Evolutionary conservation across 2,113 vertebrate species (phyloP).

Genomic region (Silurus glanis): DNA sequence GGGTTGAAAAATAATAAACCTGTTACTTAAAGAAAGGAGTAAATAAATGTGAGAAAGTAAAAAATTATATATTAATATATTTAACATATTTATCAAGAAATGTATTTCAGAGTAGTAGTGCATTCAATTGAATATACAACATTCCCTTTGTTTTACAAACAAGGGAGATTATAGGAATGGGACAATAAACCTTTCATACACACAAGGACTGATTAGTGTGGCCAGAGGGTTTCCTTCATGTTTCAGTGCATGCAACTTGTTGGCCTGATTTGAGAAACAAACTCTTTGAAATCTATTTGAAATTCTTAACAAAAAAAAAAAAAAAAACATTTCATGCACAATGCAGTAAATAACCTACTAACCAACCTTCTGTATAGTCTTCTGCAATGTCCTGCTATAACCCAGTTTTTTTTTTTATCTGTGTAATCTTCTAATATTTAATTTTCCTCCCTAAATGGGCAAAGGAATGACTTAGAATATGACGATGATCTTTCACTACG

Average conservation of each 20-base stretch:
- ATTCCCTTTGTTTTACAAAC: background rate
- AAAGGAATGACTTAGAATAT: slow-evolving; percentile 57
- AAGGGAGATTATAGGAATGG: too few relatives aligned
- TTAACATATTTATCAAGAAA: background rate
- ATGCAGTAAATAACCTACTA: background rate
- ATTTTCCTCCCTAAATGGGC: background rate
- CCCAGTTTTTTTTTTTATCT: background rate
- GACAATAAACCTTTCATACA: background rate
- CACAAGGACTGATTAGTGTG: background rate
- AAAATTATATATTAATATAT: background rate
- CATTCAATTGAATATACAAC: background rate
- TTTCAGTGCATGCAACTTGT: background rate
- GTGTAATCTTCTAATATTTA: background rate
- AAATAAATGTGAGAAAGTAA: background rate
- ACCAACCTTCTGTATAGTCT: background rate
- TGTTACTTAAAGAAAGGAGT: background rate
- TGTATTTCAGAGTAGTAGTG: background rate
- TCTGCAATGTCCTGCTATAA: background rate
- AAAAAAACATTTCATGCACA: background rate
- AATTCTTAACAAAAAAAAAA: background rate
- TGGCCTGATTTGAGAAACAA: background rate
- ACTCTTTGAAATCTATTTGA: background rate
- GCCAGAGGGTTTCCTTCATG: background rate
- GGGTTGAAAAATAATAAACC: background rate
- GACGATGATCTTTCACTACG: slow-evolving; percentile 58